Conservation (phyloP, 2,113 vertebrate species). For the Ciconia boyciana region DNA sequence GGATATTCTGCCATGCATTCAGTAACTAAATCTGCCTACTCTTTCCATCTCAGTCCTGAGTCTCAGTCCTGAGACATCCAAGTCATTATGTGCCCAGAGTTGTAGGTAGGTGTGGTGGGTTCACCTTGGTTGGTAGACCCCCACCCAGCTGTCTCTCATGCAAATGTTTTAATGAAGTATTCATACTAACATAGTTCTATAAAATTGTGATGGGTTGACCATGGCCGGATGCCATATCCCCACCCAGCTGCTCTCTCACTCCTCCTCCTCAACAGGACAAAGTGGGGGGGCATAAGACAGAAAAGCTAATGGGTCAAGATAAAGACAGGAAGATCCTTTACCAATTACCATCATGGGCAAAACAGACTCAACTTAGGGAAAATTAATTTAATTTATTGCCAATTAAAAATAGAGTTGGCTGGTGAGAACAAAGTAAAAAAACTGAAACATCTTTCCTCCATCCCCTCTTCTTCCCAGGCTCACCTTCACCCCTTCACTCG, state of each 20-base stretch:
- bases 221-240: background rate
- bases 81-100: background rate
- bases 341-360: background rate
- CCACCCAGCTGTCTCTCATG: background rate
- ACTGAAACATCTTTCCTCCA: background rate
- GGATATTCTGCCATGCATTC: background rate
- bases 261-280: background rate
- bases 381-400: background rate
- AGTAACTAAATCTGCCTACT: background rate
- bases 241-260: rapidly evolving
- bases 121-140: background rate
- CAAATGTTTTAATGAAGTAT: background rate
- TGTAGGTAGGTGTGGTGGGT: background rate
- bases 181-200: background rate
- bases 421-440: background rate
- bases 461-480: background rate
- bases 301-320: rapidly evolving
- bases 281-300: background rate
- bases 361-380: background rate
- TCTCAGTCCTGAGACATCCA: background rate
- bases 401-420: background rate
- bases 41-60: background rate
- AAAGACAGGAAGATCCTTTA: background rate
- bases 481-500: background rate
- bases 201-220: rapidly evolving